phyloP scores from a whole-genome alignment of 92 coral and sea anemone genomes.

The Porites evermanni region DNA sequence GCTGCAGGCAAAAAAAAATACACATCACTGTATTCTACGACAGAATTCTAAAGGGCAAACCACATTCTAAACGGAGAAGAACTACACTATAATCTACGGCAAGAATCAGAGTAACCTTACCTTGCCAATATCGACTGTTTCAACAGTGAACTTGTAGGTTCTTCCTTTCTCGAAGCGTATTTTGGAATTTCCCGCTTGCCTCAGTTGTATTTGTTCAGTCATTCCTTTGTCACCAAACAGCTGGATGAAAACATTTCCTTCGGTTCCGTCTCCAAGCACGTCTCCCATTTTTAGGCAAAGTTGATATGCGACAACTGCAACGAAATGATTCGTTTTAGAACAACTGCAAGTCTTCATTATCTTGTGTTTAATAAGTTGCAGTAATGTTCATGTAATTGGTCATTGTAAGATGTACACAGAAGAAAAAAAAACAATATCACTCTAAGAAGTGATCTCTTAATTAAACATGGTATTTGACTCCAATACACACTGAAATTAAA shows the following conservation, averaged over 20 bases:
- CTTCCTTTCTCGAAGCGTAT: slow-evolving; percentile 97
- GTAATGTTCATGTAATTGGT: too few species aligned
- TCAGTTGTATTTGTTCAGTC: slow-evolving; percentile 92
- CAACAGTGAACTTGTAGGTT: slow-evolving; percentile 97
- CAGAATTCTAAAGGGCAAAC: too few species aligned
- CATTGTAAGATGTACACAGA: too few species aligned
- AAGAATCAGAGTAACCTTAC: slow-evolving; percentile 42
- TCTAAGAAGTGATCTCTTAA: too few species aligned
- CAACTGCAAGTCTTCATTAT: too few species aligned
- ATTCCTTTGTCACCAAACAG: slow-evolving; percentile 94
- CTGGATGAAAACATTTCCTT: slow-evolving; percentile 93
- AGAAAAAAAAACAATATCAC: too few species aligned
- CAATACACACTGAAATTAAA: too few species aligned
- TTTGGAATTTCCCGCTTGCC: slow-evolving; percentile 89
- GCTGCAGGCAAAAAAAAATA: too few species aligned
- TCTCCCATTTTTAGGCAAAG: slow-evolving; percentile 99
- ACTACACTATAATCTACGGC: neutral
- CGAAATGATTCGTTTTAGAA: neutral
- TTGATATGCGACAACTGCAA: slow-evolving; percentile 93
- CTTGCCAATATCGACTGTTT: slow-evolving; percentile 92
- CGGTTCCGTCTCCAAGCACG: slow-evolving; percentile 93
- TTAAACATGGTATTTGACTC: too few species aligned
- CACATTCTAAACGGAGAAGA: neutral
- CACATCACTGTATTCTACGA: too few species aligned
- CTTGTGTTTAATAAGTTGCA: neutral